Evolutionary conservation across 2,888 invertebrate genomes (phyloP).

Genomic region (Drosophila seclusa): DNA sequence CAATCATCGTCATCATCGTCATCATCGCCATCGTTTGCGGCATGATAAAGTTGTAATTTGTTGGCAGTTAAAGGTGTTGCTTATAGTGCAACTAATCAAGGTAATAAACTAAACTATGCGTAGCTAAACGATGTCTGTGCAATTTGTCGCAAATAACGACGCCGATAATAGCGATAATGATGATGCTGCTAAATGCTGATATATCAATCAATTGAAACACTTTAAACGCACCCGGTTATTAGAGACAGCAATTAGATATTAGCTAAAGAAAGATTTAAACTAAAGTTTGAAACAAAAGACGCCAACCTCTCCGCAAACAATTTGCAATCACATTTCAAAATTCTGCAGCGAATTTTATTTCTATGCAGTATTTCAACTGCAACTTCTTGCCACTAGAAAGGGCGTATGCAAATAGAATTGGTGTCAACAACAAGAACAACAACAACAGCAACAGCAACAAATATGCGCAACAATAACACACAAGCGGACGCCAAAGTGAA

Average conservation of each 20-base stretch:
- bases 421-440: slow-evolving; percentile 50
- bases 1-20: slow-evolving; percentile 31
- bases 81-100: slow-evolving; percentile 81
- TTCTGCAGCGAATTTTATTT: slow-evolving; percentile 24
- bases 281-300: not conserved
- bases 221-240: not conserved
- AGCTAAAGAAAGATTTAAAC: not conserved
- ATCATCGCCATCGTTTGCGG: slow-evolving; percentile 67
- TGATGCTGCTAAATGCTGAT: slow-evolving; percentile 35
- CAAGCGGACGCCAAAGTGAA: slow-evolving; percentile 55
- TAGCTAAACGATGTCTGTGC: slow-evolving; percentile 70
- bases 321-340: slow-evolving; percentile 8
- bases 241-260: not conserved
- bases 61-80: slow-evolving; percentile 81
- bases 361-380: slow-evolving; percentile 9
- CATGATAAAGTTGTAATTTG: slow-evolving; percentile 81
- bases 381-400: slow-evolving; percentile 34
- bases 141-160: slow-evolving; percentile 57
- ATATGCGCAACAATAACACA: slow-evolving; percentile 40
- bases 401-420: slow-evolving; percentile 70
- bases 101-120: slow-evolving; percentile 78
- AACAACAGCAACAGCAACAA: slow-evolving; percentile 29
- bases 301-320: not conserved
- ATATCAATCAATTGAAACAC: slow-evolving; percentile 42
- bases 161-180: slow-evolving; percentile 29